Base-by-base conservation (phyloP, 2,888 invertebrate species). In the Thyatira batis region DNA sequence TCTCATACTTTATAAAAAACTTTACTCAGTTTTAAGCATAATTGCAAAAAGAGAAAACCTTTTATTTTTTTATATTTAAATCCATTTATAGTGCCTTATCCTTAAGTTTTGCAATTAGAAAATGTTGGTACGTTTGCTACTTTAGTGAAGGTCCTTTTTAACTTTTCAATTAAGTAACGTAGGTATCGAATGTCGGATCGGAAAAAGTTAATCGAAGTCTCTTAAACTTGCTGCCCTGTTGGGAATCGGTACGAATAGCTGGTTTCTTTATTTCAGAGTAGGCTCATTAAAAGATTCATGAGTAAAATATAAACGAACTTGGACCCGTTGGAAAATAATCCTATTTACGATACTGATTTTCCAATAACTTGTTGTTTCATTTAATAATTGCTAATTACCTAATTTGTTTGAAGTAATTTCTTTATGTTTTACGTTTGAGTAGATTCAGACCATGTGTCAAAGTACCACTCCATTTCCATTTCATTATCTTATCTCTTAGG, bases 151-250 rank as follows among this genome's bases (percentile, higher is more conserved):
- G 68, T 69, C 75, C 68, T 67, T 73, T 72, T 72, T 59, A 71
- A 83, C 74, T 79, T 82, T 84, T 76, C 79, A 79, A 81, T 83
- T 80, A 79, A 75, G 69, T 73, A 55, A 76, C 72, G 71, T 78
- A 76, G 72, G 71, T 78, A 78, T 81, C 73, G 72, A 74, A 78
- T 73, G 67, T 74, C 63, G 67, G 65, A 74, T 73, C 66, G 57
- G 60, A 69, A 69, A 77, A 81, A 78, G 78, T 80, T 80, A 77
- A 80, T 77, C 64, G 69, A 74, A 76, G 69, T 64, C 52, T 69
- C 65, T 52, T 25, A 25, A 71, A 76, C 65, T 77, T 58, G 53
- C 50, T 61, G 57, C 57, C 68, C 67, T 66, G 69, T 67, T 64
- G 63, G 50, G 62, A 65, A 60, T 61, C 67, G 52, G 59, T 52